A percentile compares a stretch with the other conserved stretches of the same genome.
Evolutionary conservation across 2,888 invertebrate genomes (phyloP).

Genomic region (Mesorhabditis spiculigera): DNA sequence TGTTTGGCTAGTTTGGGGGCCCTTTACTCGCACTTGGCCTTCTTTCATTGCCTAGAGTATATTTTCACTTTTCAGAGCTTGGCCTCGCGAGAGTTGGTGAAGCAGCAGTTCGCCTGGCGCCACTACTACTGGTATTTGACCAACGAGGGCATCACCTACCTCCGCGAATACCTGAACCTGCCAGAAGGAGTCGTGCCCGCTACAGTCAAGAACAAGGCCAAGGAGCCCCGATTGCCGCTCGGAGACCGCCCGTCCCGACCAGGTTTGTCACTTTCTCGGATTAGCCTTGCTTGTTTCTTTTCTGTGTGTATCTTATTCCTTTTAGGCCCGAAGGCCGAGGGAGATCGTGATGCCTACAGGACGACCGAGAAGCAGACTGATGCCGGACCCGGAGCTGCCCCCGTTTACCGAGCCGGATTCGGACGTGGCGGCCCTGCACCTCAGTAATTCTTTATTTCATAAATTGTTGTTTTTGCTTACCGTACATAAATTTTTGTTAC

Average conservation of each 20-base stretch:
- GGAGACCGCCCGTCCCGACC: slow-evolving; percentile 42
- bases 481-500: too few relatives aligned
- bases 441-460: slow-evolving; percentile 17
- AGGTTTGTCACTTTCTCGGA: slow-evolving; percentile 17
- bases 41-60: neutral
- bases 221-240: slow-evolving; percentile 48
- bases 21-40: too few relatives aligned
- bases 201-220: slow-evolving; percentile 83
- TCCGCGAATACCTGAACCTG: slow-evolving; percentile 88
- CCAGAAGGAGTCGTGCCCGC: slow-evolving; percentile 98
- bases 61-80: slow-evolving; percentile 62
- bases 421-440: slow-evolving; percentile 52
- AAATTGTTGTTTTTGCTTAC: neutral
- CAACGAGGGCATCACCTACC: slow-evolving; percentile 94
- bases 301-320: neutral
- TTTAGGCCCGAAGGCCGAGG: slow-evolving; percentile 38
- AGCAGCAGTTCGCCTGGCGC: slow-evolving; percentile 99
- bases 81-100: slow-evolving; percentile 93
- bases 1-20: too few relatives aligned
- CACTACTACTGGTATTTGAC: slow-evolving; percentile 99
- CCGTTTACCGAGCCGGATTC: slow-evolving; percentile 68
- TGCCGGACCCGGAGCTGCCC: slow-evolving; percentile 86
- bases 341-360: slow-evolving; percentile 51
- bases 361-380: slow-evolving; percentile 84
- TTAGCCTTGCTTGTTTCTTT: neutral